Percentiles rank a stretch among this genome's conserved stretches.
Conservation (phyloP, 1,140 invertebrate species). For the Zaprionus kolodkinae region DNA sequence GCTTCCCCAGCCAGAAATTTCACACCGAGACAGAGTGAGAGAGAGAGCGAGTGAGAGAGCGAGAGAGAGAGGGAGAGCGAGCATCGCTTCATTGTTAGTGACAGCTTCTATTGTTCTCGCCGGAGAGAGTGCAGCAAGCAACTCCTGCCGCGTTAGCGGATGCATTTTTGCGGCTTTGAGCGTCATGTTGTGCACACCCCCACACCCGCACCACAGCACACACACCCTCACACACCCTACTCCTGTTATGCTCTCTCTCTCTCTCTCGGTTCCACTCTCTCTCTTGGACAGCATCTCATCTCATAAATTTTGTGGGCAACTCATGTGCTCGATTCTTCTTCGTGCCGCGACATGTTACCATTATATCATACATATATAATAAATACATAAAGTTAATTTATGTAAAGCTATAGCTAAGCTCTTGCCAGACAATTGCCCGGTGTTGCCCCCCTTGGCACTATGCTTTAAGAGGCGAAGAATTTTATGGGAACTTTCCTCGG, state of each 20-base stretch:
- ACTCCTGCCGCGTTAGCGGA: constrained; percentile 26
- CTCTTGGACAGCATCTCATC: neutral
- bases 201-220: no score
- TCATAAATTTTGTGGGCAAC: constrained; percentile 32
- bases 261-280: no score
- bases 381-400: constrained; percentile 46
- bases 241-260: no score
- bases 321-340: constrained; percentile 7
- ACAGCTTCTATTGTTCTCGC: constrained; percentile 47
- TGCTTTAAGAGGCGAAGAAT: neutral
- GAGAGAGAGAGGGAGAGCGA: constrained; percentile 1
- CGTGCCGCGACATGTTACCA: constrained; percentile 28
- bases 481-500: neutral
- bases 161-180: constrained; percentile 39
- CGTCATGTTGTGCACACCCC: constrained; percentile 37
- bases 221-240: neutral
- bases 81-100: constrained; percentile 49
- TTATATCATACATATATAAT: constrained; percentile 35
- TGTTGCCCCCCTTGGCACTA: neutral
- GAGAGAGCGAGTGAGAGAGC: neutral
- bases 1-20: constrained; percentile 3
- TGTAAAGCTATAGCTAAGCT: constrained; percentile 23
- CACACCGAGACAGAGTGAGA: neutral
- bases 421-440: constrained; percentile 13
- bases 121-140: constrained; percentile 15